phyloP scores from a whole-genome alignment of 2,797 vertebrate genomes.

The Galago senegalensis region DNA sequence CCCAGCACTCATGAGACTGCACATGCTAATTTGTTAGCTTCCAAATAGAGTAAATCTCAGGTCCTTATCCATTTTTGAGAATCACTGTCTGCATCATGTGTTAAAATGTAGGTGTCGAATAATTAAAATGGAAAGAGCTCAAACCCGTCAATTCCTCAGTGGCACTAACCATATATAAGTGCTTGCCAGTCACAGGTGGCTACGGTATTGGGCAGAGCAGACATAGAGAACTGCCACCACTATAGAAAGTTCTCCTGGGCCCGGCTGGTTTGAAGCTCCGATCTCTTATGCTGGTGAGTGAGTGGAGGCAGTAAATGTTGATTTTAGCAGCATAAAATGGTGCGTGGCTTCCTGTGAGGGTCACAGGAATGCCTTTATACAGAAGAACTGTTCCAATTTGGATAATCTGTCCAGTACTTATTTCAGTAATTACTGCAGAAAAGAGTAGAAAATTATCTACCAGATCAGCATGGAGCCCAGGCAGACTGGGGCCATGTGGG shows the following conservation, averaged over 20 bases:
- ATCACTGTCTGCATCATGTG: not conserved
- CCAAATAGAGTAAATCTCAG: not conserved
- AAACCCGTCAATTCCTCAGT: not conserved
- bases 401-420: not conserved
- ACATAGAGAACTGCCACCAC: not conserved
- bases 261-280: not conserved
- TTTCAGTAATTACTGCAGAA: not conserved
- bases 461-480: not conserved
- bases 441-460: not conserved
- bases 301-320: not conserved
- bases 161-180: not conserved
- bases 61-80: not conserved
- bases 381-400: not conserved
- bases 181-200: not conserved
- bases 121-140: not conserved
- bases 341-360: not conserved
- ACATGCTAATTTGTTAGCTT: not conserved
- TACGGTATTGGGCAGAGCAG: not conserved
- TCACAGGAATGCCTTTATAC: not conserved
- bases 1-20: not conserved
- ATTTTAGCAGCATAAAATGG: not conserved
- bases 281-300: not conserved
- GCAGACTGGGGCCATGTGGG: not conserved
- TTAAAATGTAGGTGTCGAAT: constrained; percentile 13
- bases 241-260: not conserved